Evolutionary conservation across 2,113 vertebrate genomes (phyloP), one percentile per base, ranked within the genome.

Genomic region (Laticauda laticaudata): DNA sequence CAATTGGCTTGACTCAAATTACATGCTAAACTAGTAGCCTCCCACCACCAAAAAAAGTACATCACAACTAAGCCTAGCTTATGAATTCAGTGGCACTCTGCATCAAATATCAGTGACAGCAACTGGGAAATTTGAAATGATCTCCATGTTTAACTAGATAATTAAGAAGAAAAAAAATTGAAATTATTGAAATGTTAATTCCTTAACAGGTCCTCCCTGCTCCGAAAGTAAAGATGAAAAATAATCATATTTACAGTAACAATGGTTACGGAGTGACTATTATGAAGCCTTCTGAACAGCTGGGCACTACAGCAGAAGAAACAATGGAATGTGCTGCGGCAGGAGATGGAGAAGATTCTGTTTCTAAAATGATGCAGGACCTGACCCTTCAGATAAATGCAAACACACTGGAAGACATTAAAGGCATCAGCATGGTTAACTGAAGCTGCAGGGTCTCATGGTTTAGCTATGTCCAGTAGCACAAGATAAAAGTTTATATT

Each of bases 221-320:
- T 57, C 97, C 97, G 61, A 97, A 96, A 93, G 26, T 97, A 92
- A 97, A 95, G 92, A 96, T 97, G 95, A 97, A 95, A 54, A 97
- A 97, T 20, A 97, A 98, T 92, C 93, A 95, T 53, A 95, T 95
- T 93, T 96, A 97, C 90, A 95, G 59, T 90, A 97, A 97, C 1
- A 45, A 94, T 69, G 97, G 96, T 51, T 97, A 96, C 0, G 87
- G 97, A 88, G 92, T 95, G 34, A 97, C 96, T 85, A 95, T 97
- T 90, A 94, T 97, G 54, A 96, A 97, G 45, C 95, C 95, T 55
- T 94, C 69, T 1, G 95, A 94, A 24, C 96, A 95, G 85, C 90
- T 96, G 39, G 95, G 94, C 53, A 92, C 94, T 64, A 39, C 95
- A 92, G 88, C 92, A 89, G 96, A 95, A 93, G 94, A 94, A 75